Conservation (phyloP, 2,113 vertebrate species). For the Ia io region DNA sequence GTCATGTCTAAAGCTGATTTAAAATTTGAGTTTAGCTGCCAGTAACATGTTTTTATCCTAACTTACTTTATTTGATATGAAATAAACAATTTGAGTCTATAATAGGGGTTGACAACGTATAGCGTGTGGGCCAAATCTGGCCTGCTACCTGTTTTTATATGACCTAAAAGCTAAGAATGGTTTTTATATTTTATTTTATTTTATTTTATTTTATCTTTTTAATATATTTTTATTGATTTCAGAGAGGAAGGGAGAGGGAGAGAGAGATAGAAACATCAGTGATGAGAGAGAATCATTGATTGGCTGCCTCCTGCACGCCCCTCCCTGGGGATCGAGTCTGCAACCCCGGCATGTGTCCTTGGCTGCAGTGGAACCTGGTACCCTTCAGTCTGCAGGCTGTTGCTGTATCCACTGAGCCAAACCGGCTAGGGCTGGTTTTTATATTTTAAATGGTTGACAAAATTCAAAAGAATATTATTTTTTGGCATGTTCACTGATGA, state of each 20-base stretch:
- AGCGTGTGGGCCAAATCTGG: not conserved
- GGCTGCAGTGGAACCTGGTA: not conserved
- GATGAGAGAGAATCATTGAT: too few relatives aligned
- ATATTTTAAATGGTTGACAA: not conserved
- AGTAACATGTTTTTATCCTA: slow-evolving; percentile 41
- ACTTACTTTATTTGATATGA: slow-evolving; percentile 39
- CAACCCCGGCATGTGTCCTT: not conserved
- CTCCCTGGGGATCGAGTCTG: too few relatives aligned
- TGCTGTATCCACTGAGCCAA: not conserved
- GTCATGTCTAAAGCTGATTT: slow-evolving; percentile 7
- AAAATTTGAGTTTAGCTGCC: slow-evolving; percentile 26
- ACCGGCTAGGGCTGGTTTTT: not conserved
- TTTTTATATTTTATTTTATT: not conserved
- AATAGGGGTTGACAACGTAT: not conserved
- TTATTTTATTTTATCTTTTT: not conserved
- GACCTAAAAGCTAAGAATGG: not conserved
- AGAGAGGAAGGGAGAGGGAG: not conserved
- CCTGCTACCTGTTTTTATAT: not conserved
- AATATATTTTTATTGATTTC: not conserved
- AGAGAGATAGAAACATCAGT: too few relatives aligned
- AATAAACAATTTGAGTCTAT: not conserved
- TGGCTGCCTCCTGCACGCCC: too few relatives aligned
- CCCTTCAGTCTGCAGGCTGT: not conserved
- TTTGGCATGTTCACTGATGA: not conserved
- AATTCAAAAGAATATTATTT: not conserved